A percentile compares a stretch with the other conserved stretches of the same genome.
Evolutionary conservation across 2,797 vertebrate species (phyloP).

Genomic region (Lerista edwardsae): DNA sequence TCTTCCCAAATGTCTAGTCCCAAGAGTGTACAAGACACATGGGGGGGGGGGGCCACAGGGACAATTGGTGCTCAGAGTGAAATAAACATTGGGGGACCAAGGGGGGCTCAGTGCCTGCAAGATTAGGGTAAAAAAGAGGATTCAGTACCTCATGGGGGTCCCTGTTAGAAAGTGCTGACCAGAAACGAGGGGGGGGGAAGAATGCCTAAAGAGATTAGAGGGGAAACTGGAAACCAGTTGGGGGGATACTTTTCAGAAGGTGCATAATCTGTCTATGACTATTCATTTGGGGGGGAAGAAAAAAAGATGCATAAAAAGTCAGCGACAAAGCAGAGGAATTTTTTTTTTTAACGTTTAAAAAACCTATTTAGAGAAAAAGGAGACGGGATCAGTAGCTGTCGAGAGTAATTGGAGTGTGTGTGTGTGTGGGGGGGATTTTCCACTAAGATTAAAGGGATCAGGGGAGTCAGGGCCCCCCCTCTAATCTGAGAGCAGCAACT

Average conservation of each 20-base stretch:
- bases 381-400: not conserved
- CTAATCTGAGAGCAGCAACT: not conserved
- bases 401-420: not conserved
- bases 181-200: slow-evolving; percentile 23
- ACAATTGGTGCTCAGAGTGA: not conserved
- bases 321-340: not conserved
- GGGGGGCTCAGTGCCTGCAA: not conserved
- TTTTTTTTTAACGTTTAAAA: too few relatives aligned
- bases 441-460: not conserved
- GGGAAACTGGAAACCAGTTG: slow-evolving; percentile 32
- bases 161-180: not conserved
- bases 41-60: not conserved
- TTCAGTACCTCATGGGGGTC: not conserved
- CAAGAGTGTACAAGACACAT: slow-evolving; percentile 48
- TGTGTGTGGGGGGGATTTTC: not conserved
- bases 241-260: slow-evolving; percentile 17
- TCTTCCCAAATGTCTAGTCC: slow-evolving; percentile 45
- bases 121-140: not conserved
- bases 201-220: slow-evolving; percentile 13
- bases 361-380: too few relatives aligned
- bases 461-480: not conserved
- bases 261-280: not conserved
- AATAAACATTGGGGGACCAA: slow-evolving; percentile 27
- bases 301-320: not conserved
- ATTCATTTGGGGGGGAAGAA: not conserved